Base-by-base conservation (phyloP, 2,888 invertebrate species). In the Drosophila engyochracea region DNA sequence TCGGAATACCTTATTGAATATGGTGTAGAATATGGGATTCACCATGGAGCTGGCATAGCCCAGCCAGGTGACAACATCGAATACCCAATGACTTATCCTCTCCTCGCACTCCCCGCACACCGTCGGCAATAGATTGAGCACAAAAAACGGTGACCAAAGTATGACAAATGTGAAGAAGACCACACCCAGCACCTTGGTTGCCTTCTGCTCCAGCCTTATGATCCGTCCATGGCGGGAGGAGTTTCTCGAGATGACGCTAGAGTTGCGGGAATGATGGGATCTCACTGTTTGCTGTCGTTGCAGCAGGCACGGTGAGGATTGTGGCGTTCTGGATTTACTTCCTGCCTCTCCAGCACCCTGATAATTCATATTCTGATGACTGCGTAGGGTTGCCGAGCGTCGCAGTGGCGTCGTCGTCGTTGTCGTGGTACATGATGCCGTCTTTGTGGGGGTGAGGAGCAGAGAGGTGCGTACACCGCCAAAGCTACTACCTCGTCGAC, bases 91-190 rank as follows among this genome's bases (percentile, higher is more conserved):
- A 62, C 97, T 95, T 60, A 97, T 95, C 68, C 96, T 94, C 47
- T 95, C 95, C 89, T 97, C 97, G 91, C 98, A 98, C 79, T 96
- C 95, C 12, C 95, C 95, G 90, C 98, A 98, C 12, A 98, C 95
- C 0, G 97, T 97, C 19, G 97, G 97, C 78, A 98, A 94, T 91
- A 98, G 95, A 92, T 98, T 98, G 16, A 98, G 94, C 10, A 97
- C 96, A 93, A 98, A 98, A 94, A 98, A 98, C 16, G 98, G 98
- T n/a, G 98, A 97, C 98, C 98, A 98, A 44, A 98, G 95, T 54
- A 98, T 96, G 35, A 98, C 98, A 92, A 98, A 98, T 0, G 98
- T 98, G 93, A 98, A 98, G 94, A 98, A 98, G 2, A 98, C 98
- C 1, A 98, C 97, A 4, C 98, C 98, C 28, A 98, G 94, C 6